Conservation (phyloP, 2,113 vertebrate species). For the Aviceda subcristata region DNA sequence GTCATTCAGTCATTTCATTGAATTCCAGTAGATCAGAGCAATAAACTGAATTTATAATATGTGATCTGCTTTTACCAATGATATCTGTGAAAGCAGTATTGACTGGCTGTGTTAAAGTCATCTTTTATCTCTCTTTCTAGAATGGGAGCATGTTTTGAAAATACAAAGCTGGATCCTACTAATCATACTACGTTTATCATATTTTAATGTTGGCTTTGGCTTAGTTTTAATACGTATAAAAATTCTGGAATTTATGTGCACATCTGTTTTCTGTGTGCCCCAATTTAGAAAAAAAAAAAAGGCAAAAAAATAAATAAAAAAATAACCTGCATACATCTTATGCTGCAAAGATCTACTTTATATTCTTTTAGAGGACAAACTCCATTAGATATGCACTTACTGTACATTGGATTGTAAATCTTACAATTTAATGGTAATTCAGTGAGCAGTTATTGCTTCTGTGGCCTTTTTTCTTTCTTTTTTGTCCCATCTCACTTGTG, state of each 20-base stretch:
- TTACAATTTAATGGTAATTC: conserved; percentile 86
- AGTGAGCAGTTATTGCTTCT: conserved; percentile 82
- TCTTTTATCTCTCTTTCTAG: conserved; percentile 46
- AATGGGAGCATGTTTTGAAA: conserved; percentile 41
- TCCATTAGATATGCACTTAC: conserved; percentile 85
- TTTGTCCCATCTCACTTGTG: conserved; percentile 81
- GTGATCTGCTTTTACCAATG: conserved; percentile 50
- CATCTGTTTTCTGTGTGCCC: conserved; percentile 30
- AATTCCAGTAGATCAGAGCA: conserved; percentile 39
- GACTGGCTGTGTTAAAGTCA: conserved; percentile 10
- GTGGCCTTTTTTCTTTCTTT: conserved; percentile 81
- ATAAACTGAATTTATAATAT: conserved; percentile 56
- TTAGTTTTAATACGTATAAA: conserved; percentile 30
- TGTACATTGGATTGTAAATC: conserved; percentile 83
- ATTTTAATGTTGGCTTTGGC: conserved; percentile 28
- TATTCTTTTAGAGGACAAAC: conserved; percentile 83
- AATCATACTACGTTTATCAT: conserved; percentile 29
- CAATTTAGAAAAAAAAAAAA: conserved; percentile 32
- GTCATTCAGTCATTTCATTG: background rate
- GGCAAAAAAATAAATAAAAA: conserved; percentile 1
- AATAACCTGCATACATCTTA: conserved; percentile 61
- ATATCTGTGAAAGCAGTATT: conserved; percentile 9
- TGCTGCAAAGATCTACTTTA: conserved; percentile 73
- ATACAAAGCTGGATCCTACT: conserved; percentile 26
- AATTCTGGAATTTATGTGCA: conserved; percentile 24